Base-by-base conservation (phyloP, 2,888 invertebrate species). In the Seladonia tumulorum region DNA sequence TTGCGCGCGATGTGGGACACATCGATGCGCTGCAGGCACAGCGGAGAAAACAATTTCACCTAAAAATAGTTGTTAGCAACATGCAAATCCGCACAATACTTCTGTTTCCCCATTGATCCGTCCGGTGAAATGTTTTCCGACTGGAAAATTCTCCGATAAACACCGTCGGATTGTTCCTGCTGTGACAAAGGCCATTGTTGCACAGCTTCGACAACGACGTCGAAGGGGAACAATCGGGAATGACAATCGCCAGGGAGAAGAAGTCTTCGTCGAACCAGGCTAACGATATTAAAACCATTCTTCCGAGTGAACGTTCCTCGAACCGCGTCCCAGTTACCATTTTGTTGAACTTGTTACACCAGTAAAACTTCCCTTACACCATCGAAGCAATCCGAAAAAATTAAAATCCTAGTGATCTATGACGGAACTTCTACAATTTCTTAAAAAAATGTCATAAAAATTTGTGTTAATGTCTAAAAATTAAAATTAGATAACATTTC, bases 151-250 rank as follows among this genome's bases (percentile, higher is more conserved):
- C 73, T 49, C 47, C 72, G 68, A 72, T 66, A 86, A 77, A 76
- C 76, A 60, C n/a, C 57, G 45, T 71, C 53, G 73, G 66, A 81
- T 88, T 83, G 76, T 80, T 35, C 76, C 73, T 25, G 70, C 42
- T 39, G 63, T n/a, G 88, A 89, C 89, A 89, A 89, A 84, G 89
- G 82, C 89, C 78, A 89, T 89, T 89, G 86, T 89, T 77, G 71
- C 53, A 39, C 25, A 60, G 76, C 83, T 76, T 16, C 74, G 77
- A 89, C 86, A 89, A 89, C 79, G 66, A 82, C 76, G 39, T 42
- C 70, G 75, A 53, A 47, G 68, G 82, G 49, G 87, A 89, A 89
- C 87, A 89, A 81, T 81, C 63, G 79, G 57, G 45, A 45, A 79
- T 76, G 79, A 85, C 83, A 79, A 85, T 86, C 87, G 84, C 45